Conservation (phyloP, 2,797 vertebrate genomes). For the Cercopithecus diana region DNA sequence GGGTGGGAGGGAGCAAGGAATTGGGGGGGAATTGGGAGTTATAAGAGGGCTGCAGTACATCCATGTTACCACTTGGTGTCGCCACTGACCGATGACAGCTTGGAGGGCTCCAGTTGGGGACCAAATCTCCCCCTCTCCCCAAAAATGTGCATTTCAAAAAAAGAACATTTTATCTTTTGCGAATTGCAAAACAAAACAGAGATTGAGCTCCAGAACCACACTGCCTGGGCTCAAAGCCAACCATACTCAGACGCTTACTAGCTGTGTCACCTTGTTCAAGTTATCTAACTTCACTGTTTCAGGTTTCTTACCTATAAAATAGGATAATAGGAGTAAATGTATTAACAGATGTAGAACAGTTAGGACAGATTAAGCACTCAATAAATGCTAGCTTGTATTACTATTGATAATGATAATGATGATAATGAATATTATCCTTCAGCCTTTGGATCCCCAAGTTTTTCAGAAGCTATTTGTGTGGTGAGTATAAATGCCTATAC, state of each 20-base stretch:
- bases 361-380: constrained; percentile 27
- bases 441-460: not conserved
- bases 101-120: not conserved
- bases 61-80: constrained; percentile 26
- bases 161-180: not conserved
- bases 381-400: constrained; percentile 9
- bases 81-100: constrained; percentile 37
- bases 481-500: not conserved
- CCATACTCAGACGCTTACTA: not conserved
- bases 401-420: not conserved
- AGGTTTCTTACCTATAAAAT: constrained; percentile 36
- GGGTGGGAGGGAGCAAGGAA: not conserved
- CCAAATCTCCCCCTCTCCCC: not conserved
- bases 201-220: not conserved
- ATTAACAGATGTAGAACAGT: constrained; percentile 23
- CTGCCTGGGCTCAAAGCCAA: not conserved
- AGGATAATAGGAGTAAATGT: not conserved
- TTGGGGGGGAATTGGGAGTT: not conserved
- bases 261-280: not conserved
- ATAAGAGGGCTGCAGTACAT: constrained; percentile 2
- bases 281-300: constrained; percentile 30
- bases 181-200: constrained; percentile 39
- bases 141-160: not conserved
- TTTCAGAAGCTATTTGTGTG: constrained; percentile 11
- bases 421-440: not conserved